Conservation (phyloP, 2,888 invertebrate species). For the Malthinus seriepunctatus region DNA sequence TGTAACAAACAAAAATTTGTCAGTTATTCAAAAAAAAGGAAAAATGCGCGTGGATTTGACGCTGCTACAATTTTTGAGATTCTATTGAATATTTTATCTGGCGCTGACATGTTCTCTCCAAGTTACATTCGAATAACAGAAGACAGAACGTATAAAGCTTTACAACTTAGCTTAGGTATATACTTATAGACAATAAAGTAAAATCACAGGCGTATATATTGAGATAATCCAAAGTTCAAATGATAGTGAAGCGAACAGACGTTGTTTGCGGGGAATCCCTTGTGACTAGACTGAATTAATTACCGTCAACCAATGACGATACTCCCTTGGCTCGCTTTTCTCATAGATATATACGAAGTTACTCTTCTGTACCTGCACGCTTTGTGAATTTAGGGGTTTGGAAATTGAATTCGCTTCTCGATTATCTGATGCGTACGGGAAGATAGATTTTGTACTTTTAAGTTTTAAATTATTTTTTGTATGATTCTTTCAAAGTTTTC, state of each 20-base stretch:
- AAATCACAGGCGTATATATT: constrained; percentile 27
- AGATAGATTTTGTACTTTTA: constrained; percentile 3
- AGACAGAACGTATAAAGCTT: too few species aligned
- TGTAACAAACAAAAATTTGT: constrained; percentile 29
- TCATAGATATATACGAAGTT: constrained; percentile 22
- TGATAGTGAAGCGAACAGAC: constrained; percentile 43
- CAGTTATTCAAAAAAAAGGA: constrained; percentile 21
- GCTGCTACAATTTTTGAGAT: constrained; percentile 3
- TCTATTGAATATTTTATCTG: constrained; percentile 6
- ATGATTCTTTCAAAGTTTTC: not conserved
- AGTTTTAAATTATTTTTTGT: constrained; percentile 4
- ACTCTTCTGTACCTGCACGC: constrained; percentile 27
- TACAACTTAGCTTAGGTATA: not conserved
- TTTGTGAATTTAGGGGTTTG: constrained; percentile 27
- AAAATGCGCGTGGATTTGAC: constrained; percentile 25
- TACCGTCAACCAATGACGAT: constrained; percentile 42
- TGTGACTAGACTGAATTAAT: constrained; percentile 47
- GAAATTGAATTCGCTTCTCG: constrained; percentile 27
- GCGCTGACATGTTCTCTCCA: not conserved
- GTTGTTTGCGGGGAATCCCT: constrained; percentile 46
- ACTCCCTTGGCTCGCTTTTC: constrained; percentile 27
- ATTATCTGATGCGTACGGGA: constrained; percentile 23
- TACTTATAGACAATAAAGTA: constrained; percentile 24
- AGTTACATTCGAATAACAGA: too few species aligned
- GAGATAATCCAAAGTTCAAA: constrained; percentile 42